Conservation (phyloP, 1,140 invertebrate species). For the Leptinotarsa lineolata region DNA sequence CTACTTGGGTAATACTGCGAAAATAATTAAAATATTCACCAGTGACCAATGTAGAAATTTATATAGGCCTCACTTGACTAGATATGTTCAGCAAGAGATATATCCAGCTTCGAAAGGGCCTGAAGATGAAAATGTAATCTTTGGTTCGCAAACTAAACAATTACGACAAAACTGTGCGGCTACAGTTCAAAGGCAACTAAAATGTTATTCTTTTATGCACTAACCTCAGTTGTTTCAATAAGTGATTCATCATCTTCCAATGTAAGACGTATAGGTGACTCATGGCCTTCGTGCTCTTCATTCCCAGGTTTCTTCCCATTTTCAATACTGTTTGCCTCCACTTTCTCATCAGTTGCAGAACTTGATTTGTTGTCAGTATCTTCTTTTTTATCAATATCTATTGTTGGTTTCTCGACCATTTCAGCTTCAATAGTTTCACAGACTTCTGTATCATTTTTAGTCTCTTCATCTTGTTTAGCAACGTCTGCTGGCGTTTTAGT, state of each 20-base stretch:
- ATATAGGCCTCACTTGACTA: background rate
- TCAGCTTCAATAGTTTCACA: background rate
- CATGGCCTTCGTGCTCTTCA: slow-evolving; percentile 36
- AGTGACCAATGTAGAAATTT: background rate
- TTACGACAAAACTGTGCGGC: too few relatives aligned
- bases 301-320: slow-evolving; percentile 14
- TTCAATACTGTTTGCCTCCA: background rate
- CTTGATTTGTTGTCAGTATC: background rate
- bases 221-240: slow-evolving; percentile 50
- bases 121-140: background rate
- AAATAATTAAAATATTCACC: background rate
- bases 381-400: slow-evolving; percentile 54
- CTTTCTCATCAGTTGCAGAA: background rate
- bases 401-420: slow-evolving; percentile 43
- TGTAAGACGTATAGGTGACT: slow-evolving; percentile 46
- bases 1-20: slow-evolving; percentile 5
- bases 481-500: slow-evolving; percentile 40
- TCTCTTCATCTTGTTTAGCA: slow-evolving; percentile 50
- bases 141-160: too few relatives aligned
- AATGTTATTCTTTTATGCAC: too few relatives aligned
- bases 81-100: background rate
- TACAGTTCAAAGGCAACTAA: too few relatives aligned
- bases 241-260: slow-evolving; percentile 55
- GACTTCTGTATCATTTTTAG: slow-evolving; percentile 26
- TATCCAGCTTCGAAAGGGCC: background rate